Conservation (phyloP, 2,113 vertebrate genomes). For the Silurus meridionalis region DNA sequence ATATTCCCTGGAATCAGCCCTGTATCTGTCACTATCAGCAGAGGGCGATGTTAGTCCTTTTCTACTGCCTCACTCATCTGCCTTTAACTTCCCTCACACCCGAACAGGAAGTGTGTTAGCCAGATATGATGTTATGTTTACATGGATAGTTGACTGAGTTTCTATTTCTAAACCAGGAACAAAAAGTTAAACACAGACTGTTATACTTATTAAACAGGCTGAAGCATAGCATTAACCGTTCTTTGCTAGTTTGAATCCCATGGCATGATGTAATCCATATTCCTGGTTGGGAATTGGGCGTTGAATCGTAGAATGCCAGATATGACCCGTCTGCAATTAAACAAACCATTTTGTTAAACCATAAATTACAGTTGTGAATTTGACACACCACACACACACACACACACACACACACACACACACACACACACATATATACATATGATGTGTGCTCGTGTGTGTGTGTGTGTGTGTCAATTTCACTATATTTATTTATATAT, state of each 20-base stretch:
- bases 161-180: slow-evolving; percentile 5
- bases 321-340: background rate
- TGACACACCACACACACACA: too few species aligned
- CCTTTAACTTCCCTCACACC: background rate
- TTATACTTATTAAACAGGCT: background rate
- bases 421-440: too few species aligned
- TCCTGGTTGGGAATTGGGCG: background rate
- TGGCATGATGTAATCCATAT: background rate
- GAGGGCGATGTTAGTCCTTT: slow-evolving; percentile 55
- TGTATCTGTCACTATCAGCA: slow-evolving; percentile 50
- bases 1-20: background rate
- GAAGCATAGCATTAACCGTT: background rate
- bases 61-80: background rate
- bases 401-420: too few species aligned
- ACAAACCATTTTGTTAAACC: too few species aligned
- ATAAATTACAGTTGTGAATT: background rate
- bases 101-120: slow-evolving; percentile 31
- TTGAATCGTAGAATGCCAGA: background rate
- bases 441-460: too few species aligned
- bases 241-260: background rate
- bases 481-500: too few species aligned
- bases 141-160: slow-evolving; percentile 3
- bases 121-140: slow-evolving; percentile 27
- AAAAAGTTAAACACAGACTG: background rate
- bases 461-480: too few species aligned